phyloP scores from a whole-genome alignment of 2,888 invertebrate species.

The Ophion costatus region DNA sequence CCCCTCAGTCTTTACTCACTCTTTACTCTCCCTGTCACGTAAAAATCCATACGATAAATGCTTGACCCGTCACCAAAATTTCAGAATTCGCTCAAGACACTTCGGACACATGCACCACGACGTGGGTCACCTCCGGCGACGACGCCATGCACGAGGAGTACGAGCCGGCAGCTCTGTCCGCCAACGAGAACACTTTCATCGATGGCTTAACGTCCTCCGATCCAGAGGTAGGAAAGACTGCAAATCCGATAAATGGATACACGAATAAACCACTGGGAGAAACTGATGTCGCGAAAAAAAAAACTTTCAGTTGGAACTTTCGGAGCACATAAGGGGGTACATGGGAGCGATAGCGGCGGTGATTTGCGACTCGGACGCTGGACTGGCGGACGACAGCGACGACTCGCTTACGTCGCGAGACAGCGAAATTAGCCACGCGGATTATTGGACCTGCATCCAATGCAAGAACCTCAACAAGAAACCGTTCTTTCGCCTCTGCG shows the following conservation, averaged over 20 bases:
- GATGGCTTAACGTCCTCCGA: slow-evolving; percentile 74
- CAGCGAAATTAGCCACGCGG: slow-evolving; percentile 85
- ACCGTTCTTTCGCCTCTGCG: slow-evolving; percentile 88
- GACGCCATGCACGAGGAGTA: slow-evolving; percentile 74
- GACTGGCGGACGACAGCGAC: slow-evolving; percentile 78
- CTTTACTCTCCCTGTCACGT: not conserved
- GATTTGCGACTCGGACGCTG: slow-evolving; percentile 72
- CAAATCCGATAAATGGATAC: not conserved
- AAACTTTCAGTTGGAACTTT: slow-evolving; percentile 41
- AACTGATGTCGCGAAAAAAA: not conserved
- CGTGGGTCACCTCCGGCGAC: slow-evolving; percentile 70
- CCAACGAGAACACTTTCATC: slow-evolving; percentile 71
- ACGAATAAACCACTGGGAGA: not conserved
- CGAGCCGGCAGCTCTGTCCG: slow-evolving; percentile 75
- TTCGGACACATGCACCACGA: slow-evolving; percentile 75
- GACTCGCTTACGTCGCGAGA: slow-evolving; percentile 76
- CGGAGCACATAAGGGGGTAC: slow-evolving; percentile 70
- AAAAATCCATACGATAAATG: not conserved
- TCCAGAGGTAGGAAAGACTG: slow-evolving; percentile 72
- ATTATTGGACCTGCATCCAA: slow-evolving; percentile 88
- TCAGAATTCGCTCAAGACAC: slow-evolving; percentile 76
- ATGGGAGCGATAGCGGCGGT: slow-evolving; percentile 71
- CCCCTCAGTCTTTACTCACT: no score
- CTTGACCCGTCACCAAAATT: not conserved
- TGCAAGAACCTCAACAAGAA: slow-evolving; percentile 87